Conservation (phyloP, 64 coral and sea anemone species). For the Montipora capricornis region DNA sequence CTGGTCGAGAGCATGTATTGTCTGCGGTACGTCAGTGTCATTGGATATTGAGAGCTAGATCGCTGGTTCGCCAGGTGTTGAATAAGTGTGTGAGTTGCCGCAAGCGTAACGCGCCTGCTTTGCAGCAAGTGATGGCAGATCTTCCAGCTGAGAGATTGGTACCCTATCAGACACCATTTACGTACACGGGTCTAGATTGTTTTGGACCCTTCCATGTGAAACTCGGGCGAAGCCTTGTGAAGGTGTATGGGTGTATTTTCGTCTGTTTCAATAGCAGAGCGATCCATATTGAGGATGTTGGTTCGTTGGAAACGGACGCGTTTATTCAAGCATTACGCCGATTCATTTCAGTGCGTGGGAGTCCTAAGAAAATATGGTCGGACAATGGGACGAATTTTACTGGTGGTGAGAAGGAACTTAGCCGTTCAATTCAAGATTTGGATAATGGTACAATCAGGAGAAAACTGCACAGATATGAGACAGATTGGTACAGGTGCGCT, state of each 20-base stretch:
- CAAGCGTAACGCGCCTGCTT: not conserved
- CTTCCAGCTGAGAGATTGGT: slow-evolving; percentile 42
- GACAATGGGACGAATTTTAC: slow-evolving; percentile 52
- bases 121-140: slow-evolving; percentile 58
- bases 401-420: slow-evolving; percentile 36
- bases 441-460: slow-evolving; percentile 22
- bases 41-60: slow-evolving; percentile 49
- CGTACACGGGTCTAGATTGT: slow-evolving; percentile 45
- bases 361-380: slow-evolving; percentile 28
- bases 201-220: slow-evolving; percentile 63
- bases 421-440: not conserved
- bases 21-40: slow-evolving; percentile 22
- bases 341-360: slow-evolving; percentile 43
- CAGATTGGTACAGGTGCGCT: slow-evolving; percentile 24
- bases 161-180: slow-evolving; percentile 56
- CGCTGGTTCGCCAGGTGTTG: not conserved
- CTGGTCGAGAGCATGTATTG: slow-evolving; percentile 44
- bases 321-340: slow-evolving; percentile 29
- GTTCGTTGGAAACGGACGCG: slow-evolving; percentile 39
- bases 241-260: slow-evolving; percentile 59
- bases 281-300: slow-evolving; percentile 56
- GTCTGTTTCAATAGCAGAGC: slow-evolving; percentile 47
- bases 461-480: slow-evolving; percentile 14
- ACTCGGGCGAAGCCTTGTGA: not conserved
- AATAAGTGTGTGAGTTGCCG: slow-evolving; percentile 51